These are phyloP conservation scores for Parauchenoglanis punctatus DNA, from an alignment of 2,797 vertebrate genomes.

Conservation along the genomic window DNA sequence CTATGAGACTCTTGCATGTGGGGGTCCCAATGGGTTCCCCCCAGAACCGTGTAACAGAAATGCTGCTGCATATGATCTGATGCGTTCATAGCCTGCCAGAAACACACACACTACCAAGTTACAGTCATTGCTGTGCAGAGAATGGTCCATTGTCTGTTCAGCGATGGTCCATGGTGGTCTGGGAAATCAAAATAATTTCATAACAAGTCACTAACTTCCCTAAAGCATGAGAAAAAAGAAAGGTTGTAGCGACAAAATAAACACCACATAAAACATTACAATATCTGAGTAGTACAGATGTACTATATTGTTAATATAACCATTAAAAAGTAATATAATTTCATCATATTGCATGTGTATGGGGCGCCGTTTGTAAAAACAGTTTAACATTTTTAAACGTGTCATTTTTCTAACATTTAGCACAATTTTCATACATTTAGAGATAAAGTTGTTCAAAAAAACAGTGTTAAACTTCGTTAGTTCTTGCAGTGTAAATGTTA, in stretches of 20 bases:
- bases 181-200: not conserved
- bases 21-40: too few species aligned
- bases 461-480: too few species aligned
- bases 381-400: too few species aligned
- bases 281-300: not conserved
- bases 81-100: not conserved
- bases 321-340: not conserved
- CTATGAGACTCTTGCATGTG: not conserved
- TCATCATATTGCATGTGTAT: not conserved
- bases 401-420: too few species aligned
- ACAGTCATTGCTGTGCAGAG: not conserved
- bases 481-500: too few species aligned
- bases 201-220: not conserved
- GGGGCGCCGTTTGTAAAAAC: too few species aligned
- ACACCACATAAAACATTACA: not conserved
- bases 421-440: too few species aligned
- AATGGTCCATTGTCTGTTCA: not conserved
- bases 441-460: too few species aligned
- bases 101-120: not conserved
- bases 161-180: not conserved
- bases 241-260: not conserved
- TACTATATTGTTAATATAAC: too few species aligned
- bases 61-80: not conserved
- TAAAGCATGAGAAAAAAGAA: not conserved
- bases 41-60: not conserved